These are phyloP conservation scores for Scortum barcoo DNA, from an alignment of 2,113 vertebrate species.

Conservation along the genomic window DNA sequence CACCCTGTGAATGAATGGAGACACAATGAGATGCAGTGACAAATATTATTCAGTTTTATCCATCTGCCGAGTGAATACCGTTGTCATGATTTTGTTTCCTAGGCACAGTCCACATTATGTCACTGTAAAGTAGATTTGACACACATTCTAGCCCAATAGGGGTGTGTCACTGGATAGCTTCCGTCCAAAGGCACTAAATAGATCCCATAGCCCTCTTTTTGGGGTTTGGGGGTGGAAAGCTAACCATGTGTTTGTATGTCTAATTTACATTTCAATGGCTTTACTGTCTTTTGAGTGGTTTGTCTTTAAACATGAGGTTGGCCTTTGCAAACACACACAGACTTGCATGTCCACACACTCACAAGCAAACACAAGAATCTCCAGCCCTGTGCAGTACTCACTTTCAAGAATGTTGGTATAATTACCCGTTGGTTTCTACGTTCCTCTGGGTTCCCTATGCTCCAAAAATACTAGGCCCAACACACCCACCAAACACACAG, in stretches of 20 bases:
- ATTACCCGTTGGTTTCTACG: constrained; percentile 55
- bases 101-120: constrained; percentile 48
- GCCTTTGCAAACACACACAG: constrained; percentile 61
- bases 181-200: constrained; percentile 55
- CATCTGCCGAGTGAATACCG: constrained; percentile 38
- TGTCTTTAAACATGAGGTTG: constrained; percentile 76
- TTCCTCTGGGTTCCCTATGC: constrained; percentile 44
- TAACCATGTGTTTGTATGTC: constrained; percentile 73
- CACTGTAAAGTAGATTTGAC: constrained; percentile 69
- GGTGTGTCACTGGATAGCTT: constrained; percentile 59
- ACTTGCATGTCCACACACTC: constrained; percentile 40
- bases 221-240: constrained; percentile 54
- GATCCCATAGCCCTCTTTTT: constrained; percentile 53
- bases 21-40: constrained; percentile 34
- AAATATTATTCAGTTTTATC: constrained; percentile 54
- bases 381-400: background rate
- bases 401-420: constrained; percentile 67
- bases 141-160: constrained; percentile 55
- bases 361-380: constrained; percentile 51
- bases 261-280: constrained; percentile 76
- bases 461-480: constrained; percentile 61
- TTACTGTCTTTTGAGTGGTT: constrained; percentile 73
- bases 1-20: constrained; percentile 32
- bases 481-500: constrained; percentile 22
- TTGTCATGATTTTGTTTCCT: constrained; percentile 49